Percentiles rank a stretch among this genome's conserved stretches.
phyloP scores from a whole-genome alignment of 2,888 invertebrate genomes.

The Nycteola revayana region DNA sequence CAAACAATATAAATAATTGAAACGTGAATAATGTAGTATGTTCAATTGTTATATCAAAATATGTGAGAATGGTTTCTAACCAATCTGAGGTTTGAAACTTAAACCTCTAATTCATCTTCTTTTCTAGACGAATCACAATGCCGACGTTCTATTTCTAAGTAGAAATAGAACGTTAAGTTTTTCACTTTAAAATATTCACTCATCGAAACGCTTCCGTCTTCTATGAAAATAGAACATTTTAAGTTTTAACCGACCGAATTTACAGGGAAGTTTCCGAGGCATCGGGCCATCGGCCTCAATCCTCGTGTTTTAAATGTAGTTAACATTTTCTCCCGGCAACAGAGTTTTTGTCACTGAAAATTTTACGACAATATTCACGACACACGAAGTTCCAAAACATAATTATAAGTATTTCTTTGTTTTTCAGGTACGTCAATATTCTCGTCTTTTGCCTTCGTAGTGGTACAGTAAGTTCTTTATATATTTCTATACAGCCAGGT shows the following conservation, averaged over 20 bases:
- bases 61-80: too few species aligned
- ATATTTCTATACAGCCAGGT: too few species aligned
- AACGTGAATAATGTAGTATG: too few species aligned
- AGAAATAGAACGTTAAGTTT: too few species aligned
- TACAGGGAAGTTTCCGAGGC: conserved; percentile 39
- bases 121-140: too few species aligned
- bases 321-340: conserved; percentile 12
- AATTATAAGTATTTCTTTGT: conserved; percentile 6
- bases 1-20: too few species aligned
- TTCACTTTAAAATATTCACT: conserved; percentile 6
- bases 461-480: conserved; percentile 1
- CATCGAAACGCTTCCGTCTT: conserved; percentile 15
- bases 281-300: conserved; percentile 32
- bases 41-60: too few species aligned
- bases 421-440: conserved; percentile 30
- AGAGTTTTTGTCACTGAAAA: conserved; percentile 14
- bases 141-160: too few species aligned
- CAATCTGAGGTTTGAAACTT: too few species aligned
- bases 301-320: conserved; percentile 33
- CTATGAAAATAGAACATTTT: conserved; percentile 24
- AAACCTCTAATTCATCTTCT: too few species aligned
- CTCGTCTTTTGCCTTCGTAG: conserved; percentile 6
- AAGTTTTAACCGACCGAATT: conserved; percentile 45
- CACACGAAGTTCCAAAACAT: too few species aligned
- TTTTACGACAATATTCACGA: conserved; percentile 1